Conservation (phyloP, 2,888 invertebrate genomes). For the Hydriomena furcata region DNA sequence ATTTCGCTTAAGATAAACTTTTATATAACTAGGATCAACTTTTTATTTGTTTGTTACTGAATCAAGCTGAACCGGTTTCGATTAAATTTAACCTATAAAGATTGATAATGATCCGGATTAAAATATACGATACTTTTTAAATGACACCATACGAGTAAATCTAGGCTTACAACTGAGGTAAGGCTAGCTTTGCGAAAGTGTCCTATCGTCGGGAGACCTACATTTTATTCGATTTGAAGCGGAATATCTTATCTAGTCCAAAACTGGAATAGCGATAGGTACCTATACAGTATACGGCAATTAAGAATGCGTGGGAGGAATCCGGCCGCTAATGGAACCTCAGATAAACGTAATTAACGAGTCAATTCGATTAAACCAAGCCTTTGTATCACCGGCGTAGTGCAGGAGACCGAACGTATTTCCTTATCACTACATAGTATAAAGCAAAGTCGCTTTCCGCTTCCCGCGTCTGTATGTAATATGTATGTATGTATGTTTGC, state of each 20-base stretch:
- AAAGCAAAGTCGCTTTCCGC: too few relatives aligned
- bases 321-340: constrained; percentile 55
- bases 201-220: not conserved
- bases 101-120: too few relatives aligned
- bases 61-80: too few relatives aligned
- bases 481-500: too few relatives aligned
- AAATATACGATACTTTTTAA: too few relatives aligned
- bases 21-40: too few relatives aligned
- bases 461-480: too few relatives aligned
- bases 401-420: constrained; percentile 29
- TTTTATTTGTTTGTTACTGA: too few relatives aligned
- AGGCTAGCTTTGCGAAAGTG: not conserved
- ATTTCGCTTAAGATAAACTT: too few relatives aligned
- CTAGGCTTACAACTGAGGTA: too few relatives aligned
- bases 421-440: not conserved
- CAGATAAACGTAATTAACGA: constrained; percentile 75
- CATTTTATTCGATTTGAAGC: not conserved
- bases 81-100: too few relatives aligned
- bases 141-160: too few relatives aligned
- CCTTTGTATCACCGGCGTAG: constrained; percentile 55
- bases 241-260: constrained; percentile 16
- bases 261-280: constrained; percentile 42
- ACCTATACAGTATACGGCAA: constrained; percentile 6
- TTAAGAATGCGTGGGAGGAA: constrained; percentile 25
- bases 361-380: constrained; percentile 68